A percentile compares a stretch with the other conserved stretches of the same genome.
Conservation (phyloP, 2,113 vertebrate genomes). For the Amblyornis subalaris region DNA sequence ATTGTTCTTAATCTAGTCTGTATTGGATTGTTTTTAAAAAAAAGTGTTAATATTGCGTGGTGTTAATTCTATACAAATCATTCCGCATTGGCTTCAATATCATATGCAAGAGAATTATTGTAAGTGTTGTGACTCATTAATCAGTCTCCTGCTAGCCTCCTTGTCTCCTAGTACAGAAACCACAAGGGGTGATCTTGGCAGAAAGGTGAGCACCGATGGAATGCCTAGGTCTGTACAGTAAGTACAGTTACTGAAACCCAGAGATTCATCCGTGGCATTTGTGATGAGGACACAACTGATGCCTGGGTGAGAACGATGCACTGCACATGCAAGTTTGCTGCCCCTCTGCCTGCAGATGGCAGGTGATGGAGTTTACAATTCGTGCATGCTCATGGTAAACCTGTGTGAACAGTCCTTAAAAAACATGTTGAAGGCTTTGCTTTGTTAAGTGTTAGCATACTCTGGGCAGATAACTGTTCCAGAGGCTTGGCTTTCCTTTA, state of each 20-base stretch:
- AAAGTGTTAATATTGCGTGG: neutral
- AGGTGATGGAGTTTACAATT: neutral
- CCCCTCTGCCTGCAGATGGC: neutral
- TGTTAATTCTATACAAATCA: neutral
- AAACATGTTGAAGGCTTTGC: neutral
- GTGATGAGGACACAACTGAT: neutral
- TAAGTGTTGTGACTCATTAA: neutral
- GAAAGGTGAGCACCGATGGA: neutral
- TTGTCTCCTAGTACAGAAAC: neutral
- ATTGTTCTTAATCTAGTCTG: neutral
- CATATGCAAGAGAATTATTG: neutral
- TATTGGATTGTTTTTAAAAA: neutral
- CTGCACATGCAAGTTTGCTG: accelerated
- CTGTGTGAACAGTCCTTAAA: neutral
- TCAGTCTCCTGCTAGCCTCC: neutral
- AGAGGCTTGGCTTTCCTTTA: neutral
- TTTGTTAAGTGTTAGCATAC: neutral
- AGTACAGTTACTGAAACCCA: neutral
- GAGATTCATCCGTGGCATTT: neutral
- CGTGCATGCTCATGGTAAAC: neutral
- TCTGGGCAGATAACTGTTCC: neutral
- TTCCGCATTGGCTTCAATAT: neutral
- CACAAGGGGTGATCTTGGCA: neutral
- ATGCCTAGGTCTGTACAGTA: neutral
- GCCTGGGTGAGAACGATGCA: accelerated